phyloP scores from a whole-genome alignment of 2,113 vertebrate species.

The Gobius niger region DNA sequence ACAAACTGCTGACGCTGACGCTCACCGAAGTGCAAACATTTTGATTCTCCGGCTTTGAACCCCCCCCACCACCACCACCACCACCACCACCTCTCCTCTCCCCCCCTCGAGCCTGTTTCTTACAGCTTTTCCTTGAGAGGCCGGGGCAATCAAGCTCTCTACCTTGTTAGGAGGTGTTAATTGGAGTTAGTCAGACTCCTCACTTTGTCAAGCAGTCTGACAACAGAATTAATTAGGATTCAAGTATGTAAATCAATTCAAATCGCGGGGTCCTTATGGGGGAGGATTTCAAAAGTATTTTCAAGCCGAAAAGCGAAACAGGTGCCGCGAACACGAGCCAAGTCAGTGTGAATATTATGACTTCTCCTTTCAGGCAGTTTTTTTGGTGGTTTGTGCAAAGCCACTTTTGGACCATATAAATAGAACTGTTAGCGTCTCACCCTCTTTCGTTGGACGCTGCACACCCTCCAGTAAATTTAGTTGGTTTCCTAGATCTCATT shows the following conservation, averaged over 20 bases:
- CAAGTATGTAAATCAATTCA: conserved; percentile 76
- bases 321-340: conserved; percentile 58
- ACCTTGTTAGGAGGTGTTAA: conserved; percentile 98
- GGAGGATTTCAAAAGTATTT: conserved; percentile 55
- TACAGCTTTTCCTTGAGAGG: conserved; percentile 84
- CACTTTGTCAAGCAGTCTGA: conserved; percentile 91
- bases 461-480: conserved; percentile 38
- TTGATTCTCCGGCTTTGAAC: conserved; percentile 43
- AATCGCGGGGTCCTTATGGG: conserved; percentile 62
- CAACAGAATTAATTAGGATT: conserved; percentile 82
- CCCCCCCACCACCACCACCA: conserved; percentile 16
- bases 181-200: conserved; percentile 96
- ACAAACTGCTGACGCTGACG: conserved; percentile 64
- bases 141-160: conserved; percentile 86
- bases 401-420: conserved; percentile 57
- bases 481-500: conserved; percentile 28
- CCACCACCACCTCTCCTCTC: conserved; percentile 15
- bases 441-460: conserved; percentile 32
- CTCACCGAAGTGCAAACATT: conserved; percentile 65
- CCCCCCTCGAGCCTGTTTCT: conserved; percentile 69
- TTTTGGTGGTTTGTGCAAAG: conserved; percentile 24
- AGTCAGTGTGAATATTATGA: conserved; percentile 61
- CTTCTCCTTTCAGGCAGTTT: conserved; percentile 56
- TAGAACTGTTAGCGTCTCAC: conserved; percentile 54
- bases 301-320: conserved; percentile 51